Evolutionary conservation across 2,113 vertebrate genomes (phyloP), one percentile per base, ranked within the genome.

Genomic region (Oenanthe oenanthe): DNA sequence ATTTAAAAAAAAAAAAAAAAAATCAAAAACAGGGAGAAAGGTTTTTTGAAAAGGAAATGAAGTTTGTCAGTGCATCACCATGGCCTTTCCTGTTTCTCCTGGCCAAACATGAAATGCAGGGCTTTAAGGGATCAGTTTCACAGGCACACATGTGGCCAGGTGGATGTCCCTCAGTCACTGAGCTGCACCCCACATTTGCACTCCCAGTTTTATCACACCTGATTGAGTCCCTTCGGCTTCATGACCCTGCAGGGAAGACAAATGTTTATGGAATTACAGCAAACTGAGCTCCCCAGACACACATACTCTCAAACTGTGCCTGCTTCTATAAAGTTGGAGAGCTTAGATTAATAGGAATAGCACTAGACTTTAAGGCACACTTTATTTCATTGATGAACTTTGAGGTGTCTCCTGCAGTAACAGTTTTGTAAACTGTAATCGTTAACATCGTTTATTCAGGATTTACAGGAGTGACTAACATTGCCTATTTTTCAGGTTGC

Each of bases 341-440:
- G 28, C 81, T 94, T 85, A 95, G 96, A 95, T 95, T 51, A 66
- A 92, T 91, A 88, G 71, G 32, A 93, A 31, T 56, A 91, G 67
- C 67, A 70, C 63, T 85, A 76, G 67, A 70, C 58, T 93, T 92
- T 71, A 88, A 85, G 81, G 63, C 0, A 0, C 56, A 89, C 85
- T 94, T 94, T 89, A 85, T 95, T 95, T 96, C 85, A 58, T 60
- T 95, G 95, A 88, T 92, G 89, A 97, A 85, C 94, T 96, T 96
- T 58, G 60, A 85, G 67, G 56, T 93, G 89, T 96, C 93, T 96
- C 81, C 71, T 58, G 75, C 63, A 70, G 71, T 70, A 96, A 73
- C 26, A 4, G 66, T 89, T 97, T 92, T 88, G 85, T 89, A 93
- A 94, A 93, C 75, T 85, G 72, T 88, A 85, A 83, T 89, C 0